These are phyloP conservation scores for Odobenus rosmarus DNA, from an alignment of 2,113 vertebrate genomes.

Conservation along the genomic window DNA sequence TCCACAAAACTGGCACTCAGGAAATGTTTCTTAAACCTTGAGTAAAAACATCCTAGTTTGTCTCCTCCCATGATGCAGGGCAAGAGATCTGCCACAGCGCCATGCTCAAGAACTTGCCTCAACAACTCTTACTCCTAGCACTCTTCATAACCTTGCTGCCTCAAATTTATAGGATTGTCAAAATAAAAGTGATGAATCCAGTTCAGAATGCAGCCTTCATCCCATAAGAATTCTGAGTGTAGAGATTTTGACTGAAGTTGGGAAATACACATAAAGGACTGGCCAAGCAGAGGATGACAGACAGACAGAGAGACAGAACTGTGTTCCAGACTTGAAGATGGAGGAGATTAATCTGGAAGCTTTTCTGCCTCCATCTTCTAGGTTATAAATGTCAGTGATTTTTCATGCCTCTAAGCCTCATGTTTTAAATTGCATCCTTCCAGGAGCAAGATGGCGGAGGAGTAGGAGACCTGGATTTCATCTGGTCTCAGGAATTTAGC, in stretches of 20 bases:
- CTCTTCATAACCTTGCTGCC: background rate
- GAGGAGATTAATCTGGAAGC: conserved; percentile 81
- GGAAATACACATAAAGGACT: conserved; percentile 50
- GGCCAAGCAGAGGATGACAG: conserved; percentile 68
- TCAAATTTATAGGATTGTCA: background rate
- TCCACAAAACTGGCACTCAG: background rate
- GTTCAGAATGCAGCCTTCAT: conserved; percentile 47
- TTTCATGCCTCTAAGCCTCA: conserved; percentile 53
- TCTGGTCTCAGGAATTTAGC: no score
- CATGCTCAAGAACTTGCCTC: background rate
- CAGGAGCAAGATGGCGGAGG: no score
- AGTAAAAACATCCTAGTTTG: background rate
- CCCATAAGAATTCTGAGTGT: conserved; percentile 32
- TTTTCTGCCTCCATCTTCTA: conserved; percentile 78
- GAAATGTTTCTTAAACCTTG: background rate
- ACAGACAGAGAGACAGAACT: conserved; percentile 67
- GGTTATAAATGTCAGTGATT: conserved; percentile 68
- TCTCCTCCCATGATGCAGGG: background rate
- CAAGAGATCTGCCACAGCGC: background rate
- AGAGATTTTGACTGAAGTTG: conserved; percentile 1
- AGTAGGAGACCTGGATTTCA: no score
- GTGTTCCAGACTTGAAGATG: conserved; percentile 72
- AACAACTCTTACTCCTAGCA: background rate
- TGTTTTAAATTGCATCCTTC: conserved; percentile 46
- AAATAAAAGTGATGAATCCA: background rate